These are phyloP conservation scores for Enhydra lutris DNA, from an alignment of 2,113 vertebrate genomes.

Conservation along the genomic window DNA sequence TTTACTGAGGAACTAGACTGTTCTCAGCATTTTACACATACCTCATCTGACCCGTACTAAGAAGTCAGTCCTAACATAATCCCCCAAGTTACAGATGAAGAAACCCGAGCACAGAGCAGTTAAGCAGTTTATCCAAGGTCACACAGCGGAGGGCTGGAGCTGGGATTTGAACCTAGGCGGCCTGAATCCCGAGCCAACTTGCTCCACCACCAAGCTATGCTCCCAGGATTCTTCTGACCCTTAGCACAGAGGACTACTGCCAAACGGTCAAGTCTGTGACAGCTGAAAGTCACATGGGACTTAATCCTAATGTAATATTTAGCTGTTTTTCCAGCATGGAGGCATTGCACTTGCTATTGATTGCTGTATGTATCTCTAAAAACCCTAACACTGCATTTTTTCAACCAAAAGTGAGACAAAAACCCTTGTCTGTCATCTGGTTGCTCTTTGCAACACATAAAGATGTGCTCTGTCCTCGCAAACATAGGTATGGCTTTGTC, in stretches of 20 bases:
- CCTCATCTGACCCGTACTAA: background rate
- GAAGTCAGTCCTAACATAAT: background rate
- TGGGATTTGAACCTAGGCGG: background rate
- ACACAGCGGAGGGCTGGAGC: background rate
- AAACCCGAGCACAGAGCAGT: background rate
- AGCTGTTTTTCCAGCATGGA: background rate
- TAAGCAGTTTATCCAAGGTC: background rate
- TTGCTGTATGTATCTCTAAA: background rate
- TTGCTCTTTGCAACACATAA: background rate
- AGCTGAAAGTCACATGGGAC: background rate
- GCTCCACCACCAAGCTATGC: background rate
- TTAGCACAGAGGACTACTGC: background rate
- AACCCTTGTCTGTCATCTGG: background rate
- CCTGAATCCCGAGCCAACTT: background rate
- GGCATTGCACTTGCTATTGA: background rate
- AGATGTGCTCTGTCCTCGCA: background rate
- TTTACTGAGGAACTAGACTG: accelerated
- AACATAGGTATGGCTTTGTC: background rate
- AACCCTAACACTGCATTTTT: background rate
- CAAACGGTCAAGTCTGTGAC: background rate
- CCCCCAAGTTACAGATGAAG: background rate
- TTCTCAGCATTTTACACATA: accelerated
- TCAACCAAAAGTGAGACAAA: background rate
- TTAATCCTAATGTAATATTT: background rate
- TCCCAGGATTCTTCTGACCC: background rate